Conservation (phyloP, 2,797 vertebrate genomes). For the Enteromius unitaeniatus region DNA sequence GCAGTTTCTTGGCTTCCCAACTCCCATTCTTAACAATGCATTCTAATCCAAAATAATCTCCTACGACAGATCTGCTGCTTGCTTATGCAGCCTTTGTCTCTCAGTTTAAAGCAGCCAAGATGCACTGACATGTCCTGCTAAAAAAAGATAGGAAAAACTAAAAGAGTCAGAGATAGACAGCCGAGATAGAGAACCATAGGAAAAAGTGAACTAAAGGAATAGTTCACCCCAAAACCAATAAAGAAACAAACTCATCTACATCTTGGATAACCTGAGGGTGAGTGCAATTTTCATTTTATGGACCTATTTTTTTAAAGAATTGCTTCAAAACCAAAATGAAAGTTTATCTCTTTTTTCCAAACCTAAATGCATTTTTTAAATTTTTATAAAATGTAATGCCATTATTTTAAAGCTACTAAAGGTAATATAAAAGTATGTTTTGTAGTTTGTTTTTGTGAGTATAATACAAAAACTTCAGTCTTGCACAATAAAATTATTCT, state of each 20-base stretch:
- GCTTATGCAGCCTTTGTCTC: slow-evolving; percentile 35
- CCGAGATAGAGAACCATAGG: neutral
- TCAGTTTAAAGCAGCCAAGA: slow-evolving; percentile 40
- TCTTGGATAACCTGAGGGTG: neutral
- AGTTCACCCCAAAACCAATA: neutral
- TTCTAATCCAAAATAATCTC: slow-evolving; percentile 53
- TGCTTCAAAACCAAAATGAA: neutral
- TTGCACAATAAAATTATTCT: slow-evolving; percentile 28
- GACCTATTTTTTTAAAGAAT: neutral
- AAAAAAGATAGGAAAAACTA: slow-evolving; percentile 2
- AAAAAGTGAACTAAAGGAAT: neutral
- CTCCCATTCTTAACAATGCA: slow-evolving; percentile 25
- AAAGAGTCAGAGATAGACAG: slow-evolving; percentile 11
- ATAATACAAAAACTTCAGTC: neutral
- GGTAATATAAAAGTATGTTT: neutral
- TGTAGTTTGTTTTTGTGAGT: neutral
- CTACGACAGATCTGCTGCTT: slow-evolving; percentile 39
- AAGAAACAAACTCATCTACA: neutral
- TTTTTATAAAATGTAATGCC: neutral
- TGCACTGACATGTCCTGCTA: slow-evolving; percentile 14
- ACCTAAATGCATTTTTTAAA: neutral
- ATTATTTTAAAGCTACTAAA: neutral
- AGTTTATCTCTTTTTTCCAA: neutral
- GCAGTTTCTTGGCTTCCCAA: slow-evolving; percentile 35
- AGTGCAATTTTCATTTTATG: neutral